Percentiles rank a stretch among this genome's conserved stretches.
phyloP scores from a whole-genome alignment of 2,888 invertebrate genomes.

The Cheilosia scutellata region DNA sequence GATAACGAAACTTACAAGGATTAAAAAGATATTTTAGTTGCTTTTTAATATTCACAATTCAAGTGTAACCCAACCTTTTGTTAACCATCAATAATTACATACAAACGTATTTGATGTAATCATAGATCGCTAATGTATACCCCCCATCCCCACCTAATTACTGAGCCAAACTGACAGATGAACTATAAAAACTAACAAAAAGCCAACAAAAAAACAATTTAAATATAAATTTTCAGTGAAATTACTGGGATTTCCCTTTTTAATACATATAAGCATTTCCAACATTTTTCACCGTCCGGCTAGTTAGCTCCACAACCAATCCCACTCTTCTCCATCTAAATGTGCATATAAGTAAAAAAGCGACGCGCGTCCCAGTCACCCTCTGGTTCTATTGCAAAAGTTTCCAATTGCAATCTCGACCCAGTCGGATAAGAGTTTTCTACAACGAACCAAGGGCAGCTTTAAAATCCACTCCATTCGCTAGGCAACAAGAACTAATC shows the following conservation, averaged over 20 bases:
- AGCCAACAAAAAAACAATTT: neutral
- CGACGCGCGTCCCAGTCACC: conserved; percentile 41
- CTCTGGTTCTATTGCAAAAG: neutral
- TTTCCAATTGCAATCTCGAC: conserved; percentile 2
- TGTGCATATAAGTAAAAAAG: conserved; percentile 9
- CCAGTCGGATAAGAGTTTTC: conserved; percentile 19
- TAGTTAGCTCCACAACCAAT: neutral
- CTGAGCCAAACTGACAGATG: conserved; percentile 4
- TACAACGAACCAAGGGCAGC: conserved; percentile 2
- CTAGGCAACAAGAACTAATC: conserved; percentile 33
- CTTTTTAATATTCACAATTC: too few relatives aligned
- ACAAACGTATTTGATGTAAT: neutral
- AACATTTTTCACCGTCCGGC: too few relatives aligned
- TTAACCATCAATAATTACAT: neutral
- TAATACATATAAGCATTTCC: too few relatives aligned
- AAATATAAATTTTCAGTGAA: neutral
- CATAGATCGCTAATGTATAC: neutral
- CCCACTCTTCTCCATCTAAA: neutral
- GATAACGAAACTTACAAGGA: too few relatives aligned
- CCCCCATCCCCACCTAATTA: neutral
- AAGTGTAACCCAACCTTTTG: neutral
- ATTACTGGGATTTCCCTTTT: neutral
- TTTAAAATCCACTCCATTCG: conserved; percentile 22
- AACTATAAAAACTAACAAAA: neutral
- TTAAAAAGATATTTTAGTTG: neutral